A percentile compares a stretch with the other conserved stretches of the same genome.
Evolutionary conservation across 2,113 vertebrate species (phyloP).

Genomic region (Coryphaenoides rupestris): DNA sequence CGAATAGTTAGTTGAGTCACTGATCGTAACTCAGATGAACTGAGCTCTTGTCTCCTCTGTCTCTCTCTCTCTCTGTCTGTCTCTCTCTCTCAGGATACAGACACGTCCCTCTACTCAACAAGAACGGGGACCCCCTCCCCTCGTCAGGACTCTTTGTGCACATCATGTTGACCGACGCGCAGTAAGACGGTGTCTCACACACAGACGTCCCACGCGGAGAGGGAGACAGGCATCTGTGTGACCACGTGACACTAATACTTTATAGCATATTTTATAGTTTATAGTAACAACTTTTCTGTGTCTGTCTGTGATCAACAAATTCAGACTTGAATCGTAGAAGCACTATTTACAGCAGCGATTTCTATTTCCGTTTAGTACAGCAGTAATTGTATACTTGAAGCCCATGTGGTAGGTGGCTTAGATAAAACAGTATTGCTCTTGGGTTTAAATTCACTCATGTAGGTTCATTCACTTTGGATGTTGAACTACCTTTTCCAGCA

Average conservation of each 20-base stretch:
- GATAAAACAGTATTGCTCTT: no score
- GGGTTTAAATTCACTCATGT: no score
- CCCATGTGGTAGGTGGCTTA: no score
- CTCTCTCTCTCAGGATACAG: constrained; percentile 81
- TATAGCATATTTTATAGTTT: neutral
- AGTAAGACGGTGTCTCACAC: constrained; percentile 29
- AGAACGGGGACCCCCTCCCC: constrained; percentile 78
- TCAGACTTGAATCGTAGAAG: neutral
- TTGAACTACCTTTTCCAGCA: no score
- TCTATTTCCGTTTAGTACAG: neutral
- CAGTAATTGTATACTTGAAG: no score
- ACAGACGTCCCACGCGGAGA: neutral
- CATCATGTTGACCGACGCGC: constrained; percentile 68
- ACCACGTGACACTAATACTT: no score
- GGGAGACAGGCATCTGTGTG: neutral
- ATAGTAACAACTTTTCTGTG: neutral
- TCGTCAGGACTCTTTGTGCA: constrained; percentile 90
- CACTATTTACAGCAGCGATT: neutral
- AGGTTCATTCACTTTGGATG: no score
- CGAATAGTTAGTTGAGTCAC: no score
- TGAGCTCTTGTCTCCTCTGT: constrained; percentile 19
- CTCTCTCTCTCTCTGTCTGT: constrained; percentile 24
- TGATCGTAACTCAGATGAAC: constrained; percentile 9
- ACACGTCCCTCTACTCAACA: constrained; percentile 86
- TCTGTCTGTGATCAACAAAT: neutral